Base-by-base conservation (phyloP, 2,888 invertebrate species). In the Trichogramma evanescens region DNA sequence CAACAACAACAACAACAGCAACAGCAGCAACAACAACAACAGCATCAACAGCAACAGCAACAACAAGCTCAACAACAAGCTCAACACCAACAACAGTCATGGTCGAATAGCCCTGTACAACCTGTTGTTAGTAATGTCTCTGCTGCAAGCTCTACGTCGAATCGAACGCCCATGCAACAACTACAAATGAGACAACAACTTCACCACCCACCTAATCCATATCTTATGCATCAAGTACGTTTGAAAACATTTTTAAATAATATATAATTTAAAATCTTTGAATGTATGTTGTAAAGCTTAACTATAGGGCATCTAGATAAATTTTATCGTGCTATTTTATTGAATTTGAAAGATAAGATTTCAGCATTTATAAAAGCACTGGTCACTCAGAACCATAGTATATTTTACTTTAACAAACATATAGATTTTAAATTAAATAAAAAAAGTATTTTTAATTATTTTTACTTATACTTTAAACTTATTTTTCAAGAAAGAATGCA, bases 31-130 rank as follows among this genome's bases (percentile, higher is more conserved):
- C 70, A 71, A 59, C 70, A 70, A 71, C 76, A 82, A 69, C 80
- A 81, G 72, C 79, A 79, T 73, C 81, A 81, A 68, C 79, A 82
- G 69, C 81, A 82, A 67, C 80, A 80, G 38, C 69, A 71, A 53
- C 49, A 69, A 56, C 72, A 79, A 73, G 81, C 81, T 68, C 79
- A 82, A 69, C 81, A 82, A 67, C 80, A 80, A 39, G 69, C 71
- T 53, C 49, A 69, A 58, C 67, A 69, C 50, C 72, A 68, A 66
- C 75, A 82, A 66, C 82, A 81, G 69, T 69, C 74, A 40, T 74
- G 75, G 74, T 67, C 73, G 26, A 72, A 71, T 64, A 63, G 26
- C 3, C 26, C 26, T 26, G 66, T 77, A 65, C 74, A 74, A 70
- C 68, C 74, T 50, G 69, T 74, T 61, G 71, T 71, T 58, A 71